Percentiles rank a stretch among this genome's conserved stretches.
phyloP scores from a whole-genome alignment of 2,113 vertebrate genomes.

The Tinamus guttatus region DNA sequence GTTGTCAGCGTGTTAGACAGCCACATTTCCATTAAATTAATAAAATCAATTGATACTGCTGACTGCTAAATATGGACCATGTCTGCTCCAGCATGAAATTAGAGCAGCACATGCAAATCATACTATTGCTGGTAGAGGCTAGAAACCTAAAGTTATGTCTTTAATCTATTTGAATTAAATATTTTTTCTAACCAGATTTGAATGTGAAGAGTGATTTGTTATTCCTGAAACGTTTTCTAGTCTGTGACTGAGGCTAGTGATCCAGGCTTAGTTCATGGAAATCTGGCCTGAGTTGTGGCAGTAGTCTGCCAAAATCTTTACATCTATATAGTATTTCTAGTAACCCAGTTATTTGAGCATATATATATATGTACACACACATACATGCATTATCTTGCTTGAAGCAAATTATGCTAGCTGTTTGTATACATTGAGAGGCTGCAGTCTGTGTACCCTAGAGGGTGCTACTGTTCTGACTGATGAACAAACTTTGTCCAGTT shows the following conservation, averaged over 20 bases:
- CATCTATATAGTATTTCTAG: not conserved
- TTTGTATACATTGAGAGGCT: not conserved
- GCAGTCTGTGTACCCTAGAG: not conserved
- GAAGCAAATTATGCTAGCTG: not conserved
- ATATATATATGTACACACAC: not conserved
- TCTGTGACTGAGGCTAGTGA: not conserved
- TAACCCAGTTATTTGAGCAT: not conserved
- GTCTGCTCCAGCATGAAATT: not conserved
- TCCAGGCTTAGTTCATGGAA: accelerated
- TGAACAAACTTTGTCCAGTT: not conserved
- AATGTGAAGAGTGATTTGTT: not conserved
- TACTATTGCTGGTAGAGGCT: not conserved
- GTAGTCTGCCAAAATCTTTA: not conserved
- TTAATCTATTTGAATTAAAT: not conserved
- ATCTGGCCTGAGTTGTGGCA: not conserved
- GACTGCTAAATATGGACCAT: not conserved
- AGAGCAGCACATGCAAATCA: not conserved
- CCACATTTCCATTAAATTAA: not conserved
- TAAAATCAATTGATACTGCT: not conserved
- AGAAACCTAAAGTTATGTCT: too few relatives aligned
- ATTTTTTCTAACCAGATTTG: not conserved
- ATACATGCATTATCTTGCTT: not conserved
- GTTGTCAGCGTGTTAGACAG: not conserved
- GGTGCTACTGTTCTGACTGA: not conserved
- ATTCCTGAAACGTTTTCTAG: accelerated